Percentiles rank a stretch among this genome's conserved stretches.
These are phyloP conservation scores for Glaucomys volans DNA, from an alignment of 2,113 vertebrate genomes.

Conservation along the genomic window DNA sequence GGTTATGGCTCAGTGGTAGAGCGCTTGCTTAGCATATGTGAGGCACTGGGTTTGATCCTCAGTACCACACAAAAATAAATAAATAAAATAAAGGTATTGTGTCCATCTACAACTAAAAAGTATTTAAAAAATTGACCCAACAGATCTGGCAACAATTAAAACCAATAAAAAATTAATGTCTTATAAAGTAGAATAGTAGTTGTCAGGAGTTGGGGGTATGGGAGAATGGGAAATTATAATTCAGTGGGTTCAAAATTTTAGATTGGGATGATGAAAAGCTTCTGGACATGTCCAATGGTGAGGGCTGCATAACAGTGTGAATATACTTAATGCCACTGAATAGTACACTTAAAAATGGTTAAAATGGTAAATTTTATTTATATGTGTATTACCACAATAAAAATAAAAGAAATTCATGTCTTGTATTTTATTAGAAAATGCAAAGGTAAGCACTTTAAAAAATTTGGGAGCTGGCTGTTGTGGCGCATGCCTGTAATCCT, in stretches of 20 bases:
- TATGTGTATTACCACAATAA: not conserved
- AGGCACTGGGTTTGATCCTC: too few species aligned
- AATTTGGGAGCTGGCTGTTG: not conserved
- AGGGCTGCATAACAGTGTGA: not conserved
- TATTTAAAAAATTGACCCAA: not conserved
- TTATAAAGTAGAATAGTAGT: slow-evolving; percentile 29
- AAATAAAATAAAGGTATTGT: too few species aligned
- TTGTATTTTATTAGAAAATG: not conserved
- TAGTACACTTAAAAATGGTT: not conserved
- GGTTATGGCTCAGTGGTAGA: too few species aligned
- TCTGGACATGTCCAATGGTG: not conserved
- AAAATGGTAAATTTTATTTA: not conserved
- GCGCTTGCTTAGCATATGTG: too few species aligned
- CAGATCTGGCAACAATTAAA: not conserved
- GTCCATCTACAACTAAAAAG: too few species aligned
- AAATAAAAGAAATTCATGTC: not conserved
- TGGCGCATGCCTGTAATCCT: too few species aligned
- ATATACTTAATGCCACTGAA: not conserved
- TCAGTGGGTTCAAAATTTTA: not conserved
- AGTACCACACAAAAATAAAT: too few species aligned
- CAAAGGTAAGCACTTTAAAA: not conserved
- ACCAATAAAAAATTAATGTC: not conserved
- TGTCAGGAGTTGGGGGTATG: not conserved
- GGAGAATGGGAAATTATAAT: not conserved
- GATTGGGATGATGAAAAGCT: slow-evolving; percentile 5